phyloP scores from a whole-genome alignment of 2,113 vertebrate species.

The Anolis sagrei region DNA sequence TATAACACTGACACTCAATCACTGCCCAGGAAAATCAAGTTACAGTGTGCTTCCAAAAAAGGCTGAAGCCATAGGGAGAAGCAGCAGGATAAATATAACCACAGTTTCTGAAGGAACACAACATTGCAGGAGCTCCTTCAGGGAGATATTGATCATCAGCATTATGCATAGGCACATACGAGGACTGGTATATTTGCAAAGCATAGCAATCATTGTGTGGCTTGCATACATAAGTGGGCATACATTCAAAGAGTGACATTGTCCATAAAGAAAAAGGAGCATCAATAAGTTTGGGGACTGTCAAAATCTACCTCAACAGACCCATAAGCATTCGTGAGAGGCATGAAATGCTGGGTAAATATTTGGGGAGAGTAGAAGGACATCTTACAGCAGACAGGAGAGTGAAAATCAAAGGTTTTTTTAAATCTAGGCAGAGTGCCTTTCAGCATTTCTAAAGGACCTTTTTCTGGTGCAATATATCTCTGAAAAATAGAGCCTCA shows the following conservation, averaged over 20 bases:
- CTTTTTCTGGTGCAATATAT: neutral
- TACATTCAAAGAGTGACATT: neutral
- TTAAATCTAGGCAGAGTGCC: neutral
- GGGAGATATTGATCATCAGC: neutral
- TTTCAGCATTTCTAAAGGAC: neutral
- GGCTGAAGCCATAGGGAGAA: conserved; percentile 14
- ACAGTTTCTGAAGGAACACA: neutral
- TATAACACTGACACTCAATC: conserved; percentile 18
- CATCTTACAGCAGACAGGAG: too few species aligned
- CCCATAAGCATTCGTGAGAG: neutral
- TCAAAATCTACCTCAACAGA: neutral
- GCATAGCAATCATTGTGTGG: neutral
- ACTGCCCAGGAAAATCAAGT: conserved; percentile 12
- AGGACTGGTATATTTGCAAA: neutral
- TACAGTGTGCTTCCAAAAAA: conserved; percentile 16
- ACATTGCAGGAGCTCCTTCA: neutral
- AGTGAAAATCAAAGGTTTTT: neutral
- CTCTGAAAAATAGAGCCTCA: neutral
- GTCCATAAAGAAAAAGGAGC: too few species aligned
- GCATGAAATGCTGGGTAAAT: neutral
- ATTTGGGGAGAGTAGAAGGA: neutral
- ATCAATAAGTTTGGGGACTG: too few species aligned
- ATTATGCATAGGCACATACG: neutral
- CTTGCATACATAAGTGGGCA: neutral
- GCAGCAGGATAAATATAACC: conserved; percentile 9